Base-by-base conservation (phyloP, 2,888 invertebrate species). In the Bibio marci region DNA sequence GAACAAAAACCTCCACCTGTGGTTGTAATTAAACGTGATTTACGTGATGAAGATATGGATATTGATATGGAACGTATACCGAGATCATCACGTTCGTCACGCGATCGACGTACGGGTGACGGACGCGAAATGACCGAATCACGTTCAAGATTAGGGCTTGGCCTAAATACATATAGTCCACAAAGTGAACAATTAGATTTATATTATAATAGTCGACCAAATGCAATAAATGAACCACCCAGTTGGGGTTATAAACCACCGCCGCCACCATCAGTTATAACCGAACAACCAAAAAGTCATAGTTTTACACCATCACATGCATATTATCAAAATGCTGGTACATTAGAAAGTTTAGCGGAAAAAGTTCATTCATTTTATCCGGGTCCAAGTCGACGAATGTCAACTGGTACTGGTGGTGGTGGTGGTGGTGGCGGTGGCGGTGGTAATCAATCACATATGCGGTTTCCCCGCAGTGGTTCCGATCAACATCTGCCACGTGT, bases 1-100 rank as follows among this genome's bases (percentile, higher is more conserved):
- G 85, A 87, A 53, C 78, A 77, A 60, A 87, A 87, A 55, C 80
- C 86, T 42, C 88, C 88, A 42, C 90, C 90, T 26, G 88, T 90
- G 18, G 90, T 91, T 32, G 88, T 91, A 43, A 78, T 91, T 52
- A 91, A 91, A 57, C 67, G 81, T 40, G 87, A 88, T 56, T 70
- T 88, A 49, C 71, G 85, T 43, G 86, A 86, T 50, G 87, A 88
- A 48, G 53, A 62, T 48, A 74, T 76, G 49, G 78, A 79, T 43
- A 62, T 67, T 38, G 74, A 76, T 51, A 57, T 65, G 47, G 66
- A 56, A 55, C 57, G 57, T 46, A 55, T 57, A 46, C 62, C 60
- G 51, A 52, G 61, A 48, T 59, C 62, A 50, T 61, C 61, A 54
- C 57, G 62, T 48, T 59, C 62, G 50, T 61, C 61, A 53, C 57